phyloP scores from a whole-genome alignment of 2,888 invertebrate species.

The Ennomos fuscantarius region DNA sequence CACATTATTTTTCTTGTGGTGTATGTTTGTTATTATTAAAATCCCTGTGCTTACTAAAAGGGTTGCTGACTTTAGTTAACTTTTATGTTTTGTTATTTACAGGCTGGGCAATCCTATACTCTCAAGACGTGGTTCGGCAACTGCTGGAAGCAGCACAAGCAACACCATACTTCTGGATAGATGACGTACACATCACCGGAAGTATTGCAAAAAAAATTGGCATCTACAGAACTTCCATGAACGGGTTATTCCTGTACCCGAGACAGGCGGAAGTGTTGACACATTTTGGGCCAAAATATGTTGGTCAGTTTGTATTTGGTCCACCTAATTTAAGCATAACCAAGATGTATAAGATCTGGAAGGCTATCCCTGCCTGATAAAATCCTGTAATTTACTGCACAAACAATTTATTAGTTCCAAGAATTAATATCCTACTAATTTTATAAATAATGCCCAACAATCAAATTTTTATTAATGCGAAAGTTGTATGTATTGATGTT shows the following conservation, averaged over 20 bases:
- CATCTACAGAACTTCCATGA: conserved; percentile 82
- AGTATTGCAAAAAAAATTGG: conserved; percentile 84
- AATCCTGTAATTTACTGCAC: background rate
- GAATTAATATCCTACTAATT: too few species aligned
- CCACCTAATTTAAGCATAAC: conserved; percentile 77
- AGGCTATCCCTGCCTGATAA: conserved; percentile 51
- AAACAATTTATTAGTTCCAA: too few species aligned
- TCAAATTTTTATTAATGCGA: too few species aligned
- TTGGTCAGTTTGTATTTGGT: conserved; percentile 81
- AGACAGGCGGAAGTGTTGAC: conserved; percentile 52
- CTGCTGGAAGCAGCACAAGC: conserved; percentile 86
- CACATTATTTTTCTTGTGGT: too few species aligned
- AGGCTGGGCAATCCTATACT: conserved; percentile 88
- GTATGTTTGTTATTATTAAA: too few species aligned
- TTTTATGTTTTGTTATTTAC: conserved; percentile 80
- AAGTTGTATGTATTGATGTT: too few species aligned
- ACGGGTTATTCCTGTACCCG: conserved; percentile 66
- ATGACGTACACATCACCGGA: conserved; percentile 93
- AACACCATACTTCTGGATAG: conserved; percentile 92
- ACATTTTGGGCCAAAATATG: conserved; percentile 48
- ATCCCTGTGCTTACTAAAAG: too few species aligned
- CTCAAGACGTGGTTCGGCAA: conserved; percentile 85
- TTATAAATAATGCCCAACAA: too few species aligned
- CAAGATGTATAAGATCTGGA: conserved; percentile 81
- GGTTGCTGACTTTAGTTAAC: too few species aligned